Evolutionary conservation across 2,113 vertebrate species (phyloP).

Genomic region (Polypterus bichir): DNA sequence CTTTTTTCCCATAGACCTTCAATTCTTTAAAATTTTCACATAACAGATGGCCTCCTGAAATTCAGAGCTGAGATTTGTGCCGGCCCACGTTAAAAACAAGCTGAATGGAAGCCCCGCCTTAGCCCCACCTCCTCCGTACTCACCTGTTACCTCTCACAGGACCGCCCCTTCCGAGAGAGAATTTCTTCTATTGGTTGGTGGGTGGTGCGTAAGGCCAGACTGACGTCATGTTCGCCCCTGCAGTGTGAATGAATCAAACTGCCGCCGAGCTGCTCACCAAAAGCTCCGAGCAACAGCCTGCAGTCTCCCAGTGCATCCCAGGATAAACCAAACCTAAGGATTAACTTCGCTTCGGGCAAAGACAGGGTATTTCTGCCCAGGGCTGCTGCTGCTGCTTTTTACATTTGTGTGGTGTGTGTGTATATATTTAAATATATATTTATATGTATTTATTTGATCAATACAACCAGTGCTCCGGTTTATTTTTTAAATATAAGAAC

Average conservation of each 20-base stretch:
- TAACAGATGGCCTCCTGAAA: too few relatives aligned
- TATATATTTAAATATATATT: constrained; percentile 14
- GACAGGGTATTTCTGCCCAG: too few relatives aligned
- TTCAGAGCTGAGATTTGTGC: too few relatives aligned
- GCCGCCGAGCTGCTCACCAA: constrained; percentile 44
- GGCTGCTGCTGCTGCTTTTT: neutral
- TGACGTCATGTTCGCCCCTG: constrained; percentile 80
- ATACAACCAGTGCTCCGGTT: neutral
- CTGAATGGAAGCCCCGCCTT: constrained; percentile 10
- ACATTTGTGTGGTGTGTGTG: constrained; percentile 12
- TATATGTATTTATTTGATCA: neutral
- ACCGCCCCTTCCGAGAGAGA: constrained; percentile 21
- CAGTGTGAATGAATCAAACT: constrained; percentile 86
- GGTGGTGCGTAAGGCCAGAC: constrained; percentile 47
- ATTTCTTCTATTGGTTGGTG: constrained; percentile 42
- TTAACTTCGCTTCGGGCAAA: neutral
- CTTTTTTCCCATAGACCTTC: too few relatives aligned
- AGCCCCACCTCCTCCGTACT: accelerated
- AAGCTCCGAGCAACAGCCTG: constrained; percentile 32
- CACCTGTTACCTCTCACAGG: neutral
- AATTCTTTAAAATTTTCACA: too few relatives aligned
- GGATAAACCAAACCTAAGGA: constrained; percentile 23
- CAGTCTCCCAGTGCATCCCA: constrained; percentile 29
- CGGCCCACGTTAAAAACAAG: too few relatives aligned
- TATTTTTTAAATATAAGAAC: constrained; percentile 13